Conservation (phyloP, 2,888 invertebrate genomes). For the Drosophila vallismaia region DNA sequence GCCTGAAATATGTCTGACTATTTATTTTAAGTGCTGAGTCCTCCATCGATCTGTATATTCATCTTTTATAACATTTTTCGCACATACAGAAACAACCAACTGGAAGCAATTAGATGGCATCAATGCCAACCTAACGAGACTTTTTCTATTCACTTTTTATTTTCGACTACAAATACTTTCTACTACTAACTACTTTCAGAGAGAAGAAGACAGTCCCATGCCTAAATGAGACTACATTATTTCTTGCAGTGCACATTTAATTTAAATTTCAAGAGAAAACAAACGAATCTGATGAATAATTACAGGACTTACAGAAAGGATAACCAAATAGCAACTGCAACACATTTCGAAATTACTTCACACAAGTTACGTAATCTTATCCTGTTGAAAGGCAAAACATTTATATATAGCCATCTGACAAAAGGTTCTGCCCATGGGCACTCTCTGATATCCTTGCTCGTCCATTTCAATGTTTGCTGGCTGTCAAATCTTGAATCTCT, state of each 20-base stretch:
- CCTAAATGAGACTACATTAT: neutral
- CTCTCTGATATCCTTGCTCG: conserved; percentile 9
- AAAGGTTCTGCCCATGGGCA: conserved; percentile 17
- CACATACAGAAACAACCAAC: neutral
- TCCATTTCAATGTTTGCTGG: conserved; percentile 21
- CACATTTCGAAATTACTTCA: conserved; percentile 14
- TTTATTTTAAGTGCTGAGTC: conserved; percentile 17
- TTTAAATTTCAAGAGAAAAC: neutral
- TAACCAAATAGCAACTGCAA: conserved; percentile 11
- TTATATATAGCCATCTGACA: conserved; percentile 28
- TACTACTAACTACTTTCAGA: too few species aligned
- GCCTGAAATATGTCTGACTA: conserved; percentile 37
- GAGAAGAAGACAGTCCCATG: too few species aligned
- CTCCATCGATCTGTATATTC: too few species aligned
- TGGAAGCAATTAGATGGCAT: conserved; percentile 15
- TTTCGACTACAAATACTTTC: too few species aligned
- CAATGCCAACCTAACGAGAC: neutral
- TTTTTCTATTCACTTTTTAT: too few species aligned
- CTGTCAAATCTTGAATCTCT: conserved; percentile 28
- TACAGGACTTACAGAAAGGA: neutral
- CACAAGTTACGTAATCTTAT: conserved; percentile 11
- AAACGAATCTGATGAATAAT: neutral
- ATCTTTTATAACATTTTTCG: neutral
- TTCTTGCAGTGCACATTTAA: neutral
- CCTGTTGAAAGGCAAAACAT: conserved; percentile 4